Evolutionary conservation across 2,797 vertebrate genomes (phyloP).

Genomic region (Pseudomugil tenellus): DNA sequence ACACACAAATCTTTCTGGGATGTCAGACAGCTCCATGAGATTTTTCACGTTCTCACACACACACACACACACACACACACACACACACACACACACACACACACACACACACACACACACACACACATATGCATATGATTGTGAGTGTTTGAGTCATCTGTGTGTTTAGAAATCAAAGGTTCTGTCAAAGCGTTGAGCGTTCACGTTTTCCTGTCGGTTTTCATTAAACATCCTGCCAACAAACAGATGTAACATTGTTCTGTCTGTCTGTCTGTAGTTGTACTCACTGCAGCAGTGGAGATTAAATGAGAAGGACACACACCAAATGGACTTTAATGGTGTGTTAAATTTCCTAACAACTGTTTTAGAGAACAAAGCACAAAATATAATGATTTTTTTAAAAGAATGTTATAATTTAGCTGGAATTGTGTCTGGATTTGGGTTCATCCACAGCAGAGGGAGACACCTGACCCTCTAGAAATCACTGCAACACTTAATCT

Average conservation of each 20-base stretch:
- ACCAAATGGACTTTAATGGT: constrained; percentile 47
- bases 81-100: too few relatives aligned
- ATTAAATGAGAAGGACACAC: constrained; percentile 40
- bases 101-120: constrained; percentile 1
- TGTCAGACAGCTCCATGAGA: constrained; percentile 28
- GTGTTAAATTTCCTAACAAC: constrained; percentile 42
- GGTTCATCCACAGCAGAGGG: constrained; percentile 51
- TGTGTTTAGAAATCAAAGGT: constrained; percentile 53
- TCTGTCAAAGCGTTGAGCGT: constrained; percentile 39
- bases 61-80: too few relatives aligned
- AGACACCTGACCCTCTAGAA: constrained; percentile 54
- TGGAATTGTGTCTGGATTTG: constrained; percentile 11
- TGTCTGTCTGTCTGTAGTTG: constrained; percentile 38
- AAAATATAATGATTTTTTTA: constrained; percentile 19
- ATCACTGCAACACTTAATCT: constrained; percentile 74
- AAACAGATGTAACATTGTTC: constrained; percentile 46
- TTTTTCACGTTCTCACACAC: too few relatives aligned
- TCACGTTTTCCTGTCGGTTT: constrained; percentile 52
- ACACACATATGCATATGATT: constrained; percentile 10
- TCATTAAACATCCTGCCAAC: constrained; percentile 47
- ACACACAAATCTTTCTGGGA: constrained; percentile 28
- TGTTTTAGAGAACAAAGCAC: constrained; percentile 22
- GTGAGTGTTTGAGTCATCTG: constrained; percentile 19
- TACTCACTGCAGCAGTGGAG: constrained; percentile 22
- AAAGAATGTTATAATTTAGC: background rate